Evolutionary conservation across 2,113 vertebrate genomes (phyloP).

Genomic region (Entelurus aequoreus): DNA sequence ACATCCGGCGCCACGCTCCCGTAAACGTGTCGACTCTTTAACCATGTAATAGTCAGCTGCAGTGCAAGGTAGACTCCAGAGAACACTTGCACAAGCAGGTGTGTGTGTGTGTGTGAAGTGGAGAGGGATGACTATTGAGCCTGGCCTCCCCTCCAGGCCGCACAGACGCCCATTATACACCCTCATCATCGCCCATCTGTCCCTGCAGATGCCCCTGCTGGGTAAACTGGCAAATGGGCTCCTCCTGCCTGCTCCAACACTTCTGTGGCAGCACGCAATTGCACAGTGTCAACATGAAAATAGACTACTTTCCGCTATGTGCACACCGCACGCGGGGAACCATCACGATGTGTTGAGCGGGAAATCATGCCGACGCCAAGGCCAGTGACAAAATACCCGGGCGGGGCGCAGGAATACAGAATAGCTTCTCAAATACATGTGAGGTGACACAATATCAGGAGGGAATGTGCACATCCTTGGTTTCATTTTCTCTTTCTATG

Average conservation of each 20-base stretch:
- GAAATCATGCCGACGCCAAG: neutral
- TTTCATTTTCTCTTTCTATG: conserved; percentile 8
- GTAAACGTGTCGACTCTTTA: conserved; percentile 64
- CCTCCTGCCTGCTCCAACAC: conserved; percentile 24
- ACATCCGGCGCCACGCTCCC: conserved; percentile 38
- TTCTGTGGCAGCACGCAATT: conserved; percentile 20
- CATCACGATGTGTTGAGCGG: neutral
- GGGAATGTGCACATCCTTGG: neutral
- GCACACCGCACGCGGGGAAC: conserved; percentile 7
- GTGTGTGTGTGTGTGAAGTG: conserved; percentile 40
- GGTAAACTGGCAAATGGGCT: conserved; percentile 56
- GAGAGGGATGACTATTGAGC: conserved; percentile 44
- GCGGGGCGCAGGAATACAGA: neutral
- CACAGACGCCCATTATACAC: conserved; percentile 65
- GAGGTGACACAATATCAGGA: neutral
- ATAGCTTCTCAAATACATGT: conserved; percentile 7
- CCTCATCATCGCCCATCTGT: conserved; percentile 72
- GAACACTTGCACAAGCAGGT: conserved; percentile 63
- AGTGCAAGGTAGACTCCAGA: conserved; percentile 61
- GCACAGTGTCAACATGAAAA: conserved; percentile 16
- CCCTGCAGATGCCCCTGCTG: conserved; percentile 67
- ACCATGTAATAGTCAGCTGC: conserved; percentile 57
- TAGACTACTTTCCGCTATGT: conserved; percentile 13
- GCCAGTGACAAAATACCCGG: neutral
- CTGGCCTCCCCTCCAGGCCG: conserved; percentile 55